Conservation (phyloP, 2,113 vertebrate genomes). For the Vulpes lagopus region DNA sequence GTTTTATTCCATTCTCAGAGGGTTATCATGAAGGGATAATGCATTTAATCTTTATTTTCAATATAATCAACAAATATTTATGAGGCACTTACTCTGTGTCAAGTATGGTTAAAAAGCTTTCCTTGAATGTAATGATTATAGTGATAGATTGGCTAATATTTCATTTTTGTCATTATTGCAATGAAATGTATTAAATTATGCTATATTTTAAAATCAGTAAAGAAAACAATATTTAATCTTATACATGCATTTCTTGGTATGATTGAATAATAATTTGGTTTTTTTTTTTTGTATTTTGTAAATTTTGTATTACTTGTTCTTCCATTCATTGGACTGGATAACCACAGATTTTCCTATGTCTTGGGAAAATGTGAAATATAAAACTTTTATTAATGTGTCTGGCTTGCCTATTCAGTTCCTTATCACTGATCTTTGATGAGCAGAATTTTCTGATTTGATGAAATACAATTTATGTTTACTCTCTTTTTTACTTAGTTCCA, state of each 20-base stretch:
- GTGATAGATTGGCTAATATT: neutral
- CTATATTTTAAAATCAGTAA: neutral
- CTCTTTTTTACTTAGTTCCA: neutral
- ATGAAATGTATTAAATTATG: neutral
- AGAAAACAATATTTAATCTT: neutral
- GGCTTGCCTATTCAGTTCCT: neutral
- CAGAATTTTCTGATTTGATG: neutral
- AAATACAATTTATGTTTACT: neutral
- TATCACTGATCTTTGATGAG: neutral
- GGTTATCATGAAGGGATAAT: neutral
- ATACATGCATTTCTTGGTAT: neutral
- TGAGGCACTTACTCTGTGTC: neutral
- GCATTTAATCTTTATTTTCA: constrained; percentile 37
- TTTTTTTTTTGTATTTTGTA: neutral
- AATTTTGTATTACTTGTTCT: neutral
- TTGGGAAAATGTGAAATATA: neutral
- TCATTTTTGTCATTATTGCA: neutral
- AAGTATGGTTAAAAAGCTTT: neutral
- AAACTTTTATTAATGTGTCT: neutral
- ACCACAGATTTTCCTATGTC: neutral
- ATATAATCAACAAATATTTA: neutral
- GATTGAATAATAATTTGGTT: neutral
- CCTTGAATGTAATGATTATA: neutral
- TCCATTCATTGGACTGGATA: neutral
- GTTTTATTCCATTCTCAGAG: neutral